Conservation (phyloP, 2,113 vertebrate genomes). For the Phylloscopus whistleri region DNA sequence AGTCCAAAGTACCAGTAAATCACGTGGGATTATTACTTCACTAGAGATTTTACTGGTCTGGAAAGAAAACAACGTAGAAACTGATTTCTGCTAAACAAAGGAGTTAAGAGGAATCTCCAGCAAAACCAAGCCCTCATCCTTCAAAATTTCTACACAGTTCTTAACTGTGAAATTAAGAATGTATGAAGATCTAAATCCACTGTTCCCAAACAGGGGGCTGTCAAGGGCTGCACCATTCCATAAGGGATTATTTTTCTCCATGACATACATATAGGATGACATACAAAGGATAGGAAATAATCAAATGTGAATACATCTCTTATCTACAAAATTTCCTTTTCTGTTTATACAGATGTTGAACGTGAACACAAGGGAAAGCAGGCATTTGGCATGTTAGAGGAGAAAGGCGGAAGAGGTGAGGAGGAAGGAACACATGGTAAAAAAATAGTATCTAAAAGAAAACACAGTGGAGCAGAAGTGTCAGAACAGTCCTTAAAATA, state of each 20-base stretch:
- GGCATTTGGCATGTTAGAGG: neutral
- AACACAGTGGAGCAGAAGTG: neutral
- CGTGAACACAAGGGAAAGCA: neutral
- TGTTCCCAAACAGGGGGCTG: neutral
- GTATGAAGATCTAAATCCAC: neutral
- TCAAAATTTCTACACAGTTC: neutral
- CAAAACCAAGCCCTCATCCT: neutral
- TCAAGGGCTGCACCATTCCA: neutral
- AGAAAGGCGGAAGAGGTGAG: neutral
- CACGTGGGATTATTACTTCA: conserved; percentile 40
- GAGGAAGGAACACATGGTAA: neutral
- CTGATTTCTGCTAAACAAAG: conserved; percentile 6
- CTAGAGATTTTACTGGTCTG: conserved; percentile 17
- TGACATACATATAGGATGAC: neutral
- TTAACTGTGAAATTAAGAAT: neutral
- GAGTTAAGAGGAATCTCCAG: neutral
- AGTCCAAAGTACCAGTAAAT: conserved; percentile 31
- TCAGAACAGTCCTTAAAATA: conserved; percentile 1
- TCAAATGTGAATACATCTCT: neutral
- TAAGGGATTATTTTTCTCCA: neutral
- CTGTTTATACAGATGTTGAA: neutral
- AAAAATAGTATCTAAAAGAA: neutral
- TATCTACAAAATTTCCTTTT: neutral
- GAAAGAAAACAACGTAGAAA: conserved; percentile 26
- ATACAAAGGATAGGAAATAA: neutral